Evolutionary conservation across 2,888 invertebrate genomes (phyloP).

Genomic region (Eledona agricola): DNA sequence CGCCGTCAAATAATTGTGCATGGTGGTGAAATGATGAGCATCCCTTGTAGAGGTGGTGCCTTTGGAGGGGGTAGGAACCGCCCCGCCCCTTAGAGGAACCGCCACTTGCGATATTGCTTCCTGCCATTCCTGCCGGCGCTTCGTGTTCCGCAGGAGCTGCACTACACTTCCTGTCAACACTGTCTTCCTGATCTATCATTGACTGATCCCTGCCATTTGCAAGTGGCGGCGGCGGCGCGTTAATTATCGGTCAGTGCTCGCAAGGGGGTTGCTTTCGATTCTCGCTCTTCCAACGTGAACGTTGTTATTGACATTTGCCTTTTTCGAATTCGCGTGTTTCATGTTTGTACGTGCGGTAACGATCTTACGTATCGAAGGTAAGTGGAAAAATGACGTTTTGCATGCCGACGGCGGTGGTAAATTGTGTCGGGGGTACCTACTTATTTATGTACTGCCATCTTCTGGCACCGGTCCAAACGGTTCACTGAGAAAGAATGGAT

Average conservation of each 20-base stretch:
- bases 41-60: conserved; percentile 52
- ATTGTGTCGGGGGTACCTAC: conserved; percentile 12
- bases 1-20: conserved; percentile 30
- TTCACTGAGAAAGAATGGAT: conserved; percentile 33
- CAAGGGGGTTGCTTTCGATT: conserved; percentile 12
- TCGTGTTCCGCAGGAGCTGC: conserved; percentile 61
- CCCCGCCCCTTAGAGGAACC: conserved; percentile 61
- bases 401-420: conserved; percentile 25
- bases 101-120: conserved; percentile 65
- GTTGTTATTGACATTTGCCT: conserved; percentile 1
- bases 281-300: too few relatives aligned
- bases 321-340: conserved; percentile 24
- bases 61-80: conserved; percentile 54
- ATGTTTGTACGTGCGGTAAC: conserved; percentile 22
- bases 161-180: conserved; percentile 60
- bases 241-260: conserved; percentile 31
- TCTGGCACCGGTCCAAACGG: conserved; percentile 42
- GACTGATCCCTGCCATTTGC: conserved; percentile 37
- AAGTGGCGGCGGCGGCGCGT: conserved; percentile 32
- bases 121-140: conserved; percentile 61
- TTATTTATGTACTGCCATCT: conserved; percentile 44
- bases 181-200: conserved; percentile 56
- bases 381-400: conserved; percentile 24
- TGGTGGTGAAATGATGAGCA: conserved; percentile 50
- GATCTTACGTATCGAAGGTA: conserved; percentile 18